A percentile compares a stretch with the other conserved stretches of the same genome.
phyloP scores from a whole-genome alignment of 2,888 invertebrate genomes.

The Chelonus formosanus region DNA sequence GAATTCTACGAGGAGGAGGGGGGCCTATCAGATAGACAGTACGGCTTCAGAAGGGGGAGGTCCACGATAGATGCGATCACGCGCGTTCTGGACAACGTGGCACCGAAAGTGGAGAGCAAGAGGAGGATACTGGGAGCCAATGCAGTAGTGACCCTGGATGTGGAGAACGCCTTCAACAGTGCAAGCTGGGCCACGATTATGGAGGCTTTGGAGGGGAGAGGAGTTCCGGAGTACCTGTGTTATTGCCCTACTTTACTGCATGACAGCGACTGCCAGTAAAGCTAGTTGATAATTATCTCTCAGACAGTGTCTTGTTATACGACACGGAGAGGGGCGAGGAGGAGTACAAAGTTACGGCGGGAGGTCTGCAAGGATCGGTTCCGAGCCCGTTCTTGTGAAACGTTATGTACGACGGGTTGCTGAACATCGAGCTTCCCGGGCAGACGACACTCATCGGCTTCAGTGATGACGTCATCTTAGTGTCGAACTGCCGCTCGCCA shows the following conservation, averaged over 20 bases:
- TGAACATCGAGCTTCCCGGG: background rate
- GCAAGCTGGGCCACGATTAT: conserved; percentile 28
- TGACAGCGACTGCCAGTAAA: no score
- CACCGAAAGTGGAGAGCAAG: conserved; percentile 28
- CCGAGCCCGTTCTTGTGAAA: conserved; percentile 34
- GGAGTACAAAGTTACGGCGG: conserved; percentile 28
- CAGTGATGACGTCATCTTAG: conserved; percentile 28
- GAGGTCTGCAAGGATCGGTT: conserved; percentile 36
- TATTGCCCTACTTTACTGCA: no score
- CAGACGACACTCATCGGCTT: conserved; percentile 21
- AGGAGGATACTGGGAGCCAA: conserved; percentile 31
- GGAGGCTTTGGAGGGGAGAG: conserved; percentile 26
- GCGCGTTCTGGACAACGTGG: conserved; percentile 21
- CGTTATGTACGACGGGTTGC: conserved; percentile 27
- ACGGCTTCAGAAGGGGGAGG: conserved; percentile 34
- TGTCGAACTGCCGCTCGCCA: no score
- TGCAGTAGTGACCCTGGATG: conserved; percentile 29
- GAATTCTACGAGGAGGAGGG: background rate
- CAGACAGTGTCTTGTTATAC: conserved; percentile 36
- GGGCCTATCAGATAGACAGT: conserved; percentile 21
- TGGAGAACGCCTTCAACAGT: conserved; percentile 39
- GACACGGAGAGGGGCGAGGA: conserved; percentile 32
- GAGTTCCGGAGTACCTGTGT: conserved; percentile 38
- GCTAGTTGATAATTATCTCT: conserved; percentile 40
- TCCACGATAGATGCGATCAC: conserved; percentile 36